These are phyloP conservation scores for Brienomyrus brachyistius DNA, from an alignment of 2,113 vertebrate species.

Conservation along the genomic window DNA sequence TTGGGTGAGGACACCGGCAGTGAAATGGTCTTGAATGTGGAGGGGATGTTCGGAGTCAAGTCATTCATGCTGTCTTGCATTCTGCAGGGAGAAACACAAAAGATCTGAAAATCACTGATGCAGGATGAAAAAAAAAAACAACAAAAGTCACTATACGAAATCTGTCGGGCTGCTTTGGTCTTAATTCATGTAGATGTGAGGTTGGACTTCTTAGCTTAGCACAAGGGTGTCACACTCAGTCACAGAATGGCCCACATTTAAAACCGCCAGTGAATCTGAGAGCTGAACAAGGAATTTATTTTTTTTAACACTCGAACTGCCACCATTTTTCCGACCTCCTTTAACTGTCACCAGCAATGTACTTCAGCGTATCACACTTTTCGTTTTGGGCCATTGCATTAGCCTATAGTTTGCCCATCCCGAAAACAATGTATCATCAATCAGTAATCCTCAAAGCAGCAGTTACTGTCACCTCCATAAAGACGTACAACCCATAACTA, in stretches of 20 bases:
- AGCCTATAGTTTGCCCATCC: not conserved
- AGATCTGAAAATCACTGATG: not conserved
- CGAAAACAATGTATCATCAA: not conserved
- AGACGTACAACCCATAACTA: not conserved
- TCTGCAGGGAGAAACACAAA: conserved; percentile 54
- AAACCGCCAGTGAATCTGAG: not conserved
- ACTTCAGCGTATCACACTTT: not conserved
- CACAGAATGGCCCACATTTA: not conserved
- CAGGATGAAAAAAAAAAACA: not conserved
- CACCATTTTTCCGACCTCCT: not conserved
- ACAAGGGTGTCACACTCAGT: not conserved
- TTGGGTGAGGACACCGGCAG: conserved; percentile 82
- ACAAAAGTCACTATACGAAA: not conserved
- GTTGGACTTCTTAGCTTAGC: not conserved
- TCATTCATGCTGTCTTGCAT: conserved; percentile 70
- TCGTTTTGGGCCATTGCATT: not conserved
- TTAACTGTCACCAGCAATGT: not conserved
- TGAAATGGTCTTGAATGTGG: conserved; percentile 79
- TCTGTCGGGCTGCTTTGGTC: not conserved
- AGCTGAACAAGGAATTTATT: not conserved
- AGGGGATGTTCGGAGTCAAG: conserved; percentile 68
- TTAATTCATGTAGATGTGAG: not conserved
- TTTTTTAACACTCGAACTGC: not conserved
- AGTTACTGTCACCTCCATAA: not conserved
- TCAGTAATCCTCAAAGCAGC: not conserved